Evolutionary conservation across 1,140 invertebrate genomes (phyloP), one percentile per base, ranked within the genome.

Genomic region (Varroa destructor): DNA sequence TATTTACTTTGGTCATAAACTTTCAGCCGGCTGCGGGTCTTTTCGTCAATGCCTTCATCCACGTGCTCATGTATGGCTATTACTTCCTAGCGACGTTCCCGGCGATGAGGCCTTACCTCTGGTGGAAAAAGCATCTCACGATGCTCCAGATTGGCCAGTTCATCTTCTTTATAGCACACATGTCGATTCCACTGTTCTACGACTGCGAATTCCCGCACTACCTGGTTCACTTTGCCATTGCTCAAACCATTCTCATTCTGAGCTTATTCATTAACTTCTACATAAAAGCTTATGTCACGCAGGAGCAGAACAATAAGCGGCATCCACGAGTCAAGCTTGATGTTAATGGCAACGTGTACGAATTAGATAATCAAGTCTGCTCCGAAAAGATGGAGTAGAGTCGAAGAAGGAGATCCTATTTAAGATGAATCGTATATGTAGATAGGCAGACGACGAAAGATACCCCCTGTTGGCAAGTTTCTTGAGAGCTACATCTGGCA

Each of bases 111-210:
- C 87, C 87, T 77, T 93, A 88, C 77, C 81, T 94, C 0, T 93
- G 90, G 90, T 96, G 90, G 90, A 95, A 95, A 79, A 91, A 89
- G 77, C 92, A 94, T 78, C 83, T 95, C 70, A 96, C 93, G 0
- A 87, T 88, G 67, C 81, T 93, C 43, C 90, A 92, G 76, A 77
- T 86, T 77, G 81, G 83, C 25, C 71, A 72, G 40, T 72, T 72
- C 56, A 12, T 72, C 56, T 58, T 72, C 54, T 55, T 58, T 40
- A 61, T 56, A 8, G 8, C 37, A 3, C 71, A 72, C 37, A 58
- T 72, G 55, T 36, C 37, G 25, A 61, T 72, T 8, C 55, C 71
- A 25, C 55, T 61, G 36, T 43, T 72, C n/a, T 61, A 56, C 55
- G 71, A 61, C 71, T 72, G 71, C 37, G 61, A 37, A 1, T 67